A percentile compares a stretch with the other conserved stretches of the same genome.
Conservation (phyloP, 2,888 invertebrate genomes). For the Scaptomyza caliginosa region DNA sequence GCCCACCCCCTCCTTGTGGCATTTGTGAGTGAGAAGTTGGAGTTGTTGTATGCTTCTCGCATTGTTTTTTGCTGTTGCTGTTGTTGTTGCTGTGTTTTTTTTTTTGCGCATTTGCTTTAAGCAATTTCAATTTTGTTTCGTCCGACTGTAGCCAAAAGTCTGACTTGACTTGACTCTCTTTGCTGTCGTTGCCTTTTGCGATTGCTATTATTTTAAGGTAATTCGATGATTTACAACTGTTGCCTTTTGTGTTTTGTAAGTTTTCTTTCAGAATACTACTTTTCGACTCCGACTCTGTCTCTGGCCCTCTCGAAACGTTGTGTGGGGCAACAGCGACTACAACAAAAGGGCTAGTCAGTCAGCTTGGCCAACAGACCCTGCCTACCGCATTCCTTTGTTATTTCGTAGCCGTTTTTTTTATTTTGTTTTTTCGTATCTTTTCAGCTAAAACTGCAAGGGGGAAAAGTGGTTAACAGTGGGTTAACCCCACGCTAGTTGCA, state of each 20-base stretch:
- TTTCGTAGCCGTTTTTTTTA: constrained; percentile 61
- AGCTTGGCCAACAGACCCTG: constrained; percentile 35
- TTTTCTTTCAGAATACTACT: constrained; percentile 68
- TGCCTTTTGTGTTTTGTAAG: constrained; percentile 76
- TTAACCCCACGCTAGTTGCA: constrained; percentile 29
- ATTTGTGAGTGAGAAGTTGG: constrained; percentile 56
- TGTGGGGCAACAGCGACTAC: constrained; percentile 58
- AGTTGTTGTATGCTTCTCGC: constrained; percentile 59
- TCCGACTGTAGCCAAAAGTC: constrained; percentile 36
- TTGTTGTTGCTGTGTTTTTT: too few species aligned
- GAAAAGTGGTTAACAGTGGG: constrained; percentile 47
- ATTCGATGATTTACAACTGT: constrained; percentile 80
- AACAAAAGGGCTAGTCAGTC: constrained; percentile 63
- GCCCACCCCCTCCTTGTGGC: constrained; percentile 39
- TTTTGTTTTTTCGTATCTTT: constrained; percentile 19
- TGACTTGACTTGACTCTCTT: constrained; percentile 9
- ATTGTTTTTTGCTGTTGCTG: constrained; percentile 73
- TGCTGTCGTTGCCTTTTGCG: constrained; percentile 38
- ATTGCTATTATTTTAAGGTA: constrained; percentile 81
- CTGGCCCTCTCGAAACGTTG: constrained; percentile 31
- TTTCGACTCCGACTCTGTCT: constrained; percentile 10
- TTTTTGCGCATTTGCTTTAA: constrained; percentile 52
- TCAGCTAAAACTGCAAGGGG: constrained; percentile 44
- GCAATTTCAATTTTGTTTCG: constrained; percentile 71
- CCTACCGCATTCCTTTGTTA: constrained; percentile 71